Evolutionary conservation across 92 coral and sea anemone genomes (phyloP).

Genomic region (Heliopora coerulea): DNA sequence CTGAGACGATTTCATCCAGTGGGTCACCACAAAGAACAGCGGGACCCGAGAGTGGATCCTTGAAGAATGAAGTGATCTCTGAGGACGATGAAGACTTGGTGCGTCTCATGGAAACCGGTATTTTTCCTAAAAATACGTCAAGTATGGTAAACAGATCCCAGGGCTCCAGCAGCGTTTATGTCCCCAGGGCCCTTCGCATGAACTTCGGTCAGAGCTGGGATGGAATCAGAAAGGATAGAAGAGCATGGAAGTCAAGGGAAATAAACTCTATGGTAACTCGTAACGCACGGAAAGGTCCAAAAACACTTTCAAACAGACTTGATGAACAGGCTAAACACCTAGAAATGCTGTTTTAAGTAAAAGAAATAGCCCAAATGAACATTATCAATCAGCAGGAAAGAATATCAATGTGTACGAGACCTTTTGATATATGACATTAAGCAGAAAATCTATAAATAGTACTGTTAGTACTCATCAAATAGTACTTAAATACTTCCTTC

Average conservation of each 20-base stretch:
- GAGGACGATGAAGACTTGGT: slow-evolving; percentile 15
- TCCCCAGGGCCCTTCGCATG: slow-evolving; percentile 42
- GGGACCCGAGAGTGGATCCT: neutral
- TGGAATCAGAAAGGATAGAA: slow-evolving; percentile 33
- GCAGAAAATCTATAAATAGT: too few relatives aligned
- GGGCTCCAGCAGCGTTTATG: slow-evolving; percentile 8
- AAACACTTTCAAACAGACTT: slow-evolving; percentile 29
- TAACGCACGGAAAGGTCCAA: slow-evolving; percentile 12
- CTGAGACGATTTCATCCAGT: neutral
- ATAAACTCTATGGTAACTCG: neutral
- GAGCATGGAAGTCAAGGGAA: slow-evolving; percentile 40
- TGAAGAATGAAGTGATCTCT: neutral
- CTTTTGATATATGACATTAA: too few relatives aligned
- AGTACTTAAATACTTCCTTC: too few relatives aligned
- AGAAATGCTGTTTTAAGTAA: slow-evolving; percentile 33
- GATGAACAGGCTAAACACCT: slow-evolving; percentile 14
- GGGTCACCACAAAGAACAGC: neutral
- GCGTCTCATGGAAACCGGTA: slow-evolving; percentile 37
- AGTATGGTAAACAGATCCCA: neutral
- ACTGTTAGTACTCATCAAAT: too few relatives aligned
- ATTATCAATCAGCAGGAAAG: too few relatives aligned
- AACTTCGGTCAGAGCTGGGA: slow-evolving; percentile 37
- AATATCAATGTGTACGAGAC: too few relatives aligned
- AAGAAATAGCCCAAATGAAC: neutral
- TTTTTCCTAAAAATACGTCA: neutral